Base-by-base conservation (phyloP, 2,888 invertebrate genomes). In the Lissocephala sabroskyi region DNA sequence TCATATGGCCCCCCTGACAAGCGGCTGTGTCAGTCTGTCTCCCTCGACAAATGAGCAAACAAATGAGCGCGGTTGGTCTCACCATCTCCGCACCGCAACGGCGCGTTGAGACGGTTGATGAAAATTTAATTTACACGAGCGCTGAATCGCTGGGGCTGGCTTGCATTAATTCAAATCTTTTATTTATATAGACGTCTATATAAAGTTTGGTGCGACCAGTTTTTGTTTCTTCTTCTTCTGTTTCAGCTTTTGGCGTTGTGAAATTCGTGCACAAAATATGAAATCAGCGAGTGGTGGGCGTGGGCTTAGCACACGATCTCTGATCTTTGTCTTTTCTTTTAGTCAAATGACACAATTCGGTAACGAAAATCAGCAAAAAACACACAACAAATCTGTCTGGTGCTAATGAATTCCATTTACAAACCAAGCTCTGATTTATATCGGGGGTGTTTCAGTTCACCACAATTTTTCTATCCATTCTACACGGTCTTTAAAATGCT, bases 241-340 rank as follows among this genome's bases (percentile, higher is more conserved):
- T 23, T 23, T 3, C 23, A 5, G 23, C 7, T 23, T 3, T 23
- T 23, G 23, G 4, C 7, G 23, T 63, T 53, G 30, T 49, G 45
- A 45, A 37, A 50, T 53, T 10, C 45, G 43, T 51, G 56, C 44
- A 41, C 40, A 48, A 54, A 54, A 62, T 61, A 65, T 68, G 61
- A 73, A 68, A 68, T 73, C 73, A 73, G 73, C 68, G 10, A 35
- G 43, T 57, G 42, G 68, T 68, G 65, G 73, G 73, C 68, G 73
- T 68, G 68, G 59, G 47, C 16, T 35, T 16, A 16, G 16, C 68
- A 65, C 67, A 59, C 65, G 50, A 44, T 23, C 46, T 42, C 40
- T 37, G 44, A 19, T 48, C 33, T 39, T 37, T 30, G 28, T 10
- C 18, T 53, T 59, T 33, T 65, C 58, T 53, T 63, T 67, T 52